Percentiles rank a stretch among this genome's conserved stretches.
Evolutionary conservation across 2,797 vertebrate genomes (phyloP).

Genomic region (Microctenopoma lineatum): DNA sequence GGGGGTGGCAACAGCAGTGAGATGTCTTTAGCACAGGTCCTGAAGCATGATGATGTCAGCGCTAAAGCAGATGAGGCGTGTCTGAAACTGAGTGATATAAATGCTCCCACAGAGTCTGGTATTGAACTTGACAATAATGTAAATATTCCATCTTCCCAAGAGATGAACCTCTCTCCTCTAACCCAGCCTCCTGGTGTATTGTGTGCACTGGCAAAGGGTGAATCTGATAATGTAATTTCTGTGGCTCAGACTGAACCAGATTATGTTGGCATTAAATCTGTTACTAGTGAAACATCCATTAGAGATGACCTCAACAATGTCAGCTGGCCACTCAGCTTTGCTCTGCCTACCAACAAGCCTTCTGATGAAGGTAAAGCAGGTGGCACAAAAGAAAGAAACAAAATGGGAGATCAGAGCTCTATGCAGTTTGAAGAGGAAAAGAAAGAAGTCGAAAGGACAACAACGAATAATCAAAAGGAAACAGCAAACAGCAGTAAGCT

Average conservation of each 20-base stretch:
- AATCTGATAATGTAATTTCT: constrained; percentile 38
- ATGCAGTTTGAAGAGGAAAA: constrained; percentile 32
- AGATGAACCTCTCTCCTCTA: constrained; percentile 17
- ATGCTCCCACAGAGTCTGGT: constrained; percentile 13
- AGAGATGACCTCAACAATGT: constrained; percentile 46
- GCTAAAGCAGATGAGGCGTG: constrained; percentile 20
- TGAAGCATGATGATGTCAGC: constrained; percentile 10
- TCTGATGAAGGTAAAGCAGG: constrained; percentile 35
- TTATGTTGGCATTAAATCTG: constrained; percentile 39
- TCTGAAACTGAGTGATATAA: constrained; percentile 20
- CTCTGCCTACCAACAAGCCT: constrained; percentile 16
- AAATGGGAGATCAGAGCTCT: constrained; percentile 28
- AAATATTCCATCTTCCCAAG: constrained; percentile 36
- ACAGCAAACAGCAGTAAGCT: constrained; percentile 35
- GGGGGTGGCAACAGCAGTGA: constrained; percentile 27
- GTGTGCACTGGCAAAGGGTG: constrained; percentile 22
- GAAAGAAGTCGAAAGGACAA: constrained; percentile 34
- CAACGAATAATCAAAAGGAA: constrained; percentile 54
- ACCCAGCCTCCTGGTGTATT: constrained; percentile 18
- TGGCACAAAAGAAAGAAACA: constrained; percentile 29
- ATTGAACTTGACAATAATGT: constrained; percentile 15
- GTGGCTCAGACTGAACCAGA: constrained; percentile 33
- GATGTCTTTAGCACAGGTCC: constrained; percentile 35
- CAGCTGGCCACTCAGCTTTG: constrained; percentile 36
- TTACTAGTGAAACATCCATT: constrained; percentile 52